Conservation (phyloP, 2,797 vertebrate species). For the Distichodus sexfasciatus region DNA sequence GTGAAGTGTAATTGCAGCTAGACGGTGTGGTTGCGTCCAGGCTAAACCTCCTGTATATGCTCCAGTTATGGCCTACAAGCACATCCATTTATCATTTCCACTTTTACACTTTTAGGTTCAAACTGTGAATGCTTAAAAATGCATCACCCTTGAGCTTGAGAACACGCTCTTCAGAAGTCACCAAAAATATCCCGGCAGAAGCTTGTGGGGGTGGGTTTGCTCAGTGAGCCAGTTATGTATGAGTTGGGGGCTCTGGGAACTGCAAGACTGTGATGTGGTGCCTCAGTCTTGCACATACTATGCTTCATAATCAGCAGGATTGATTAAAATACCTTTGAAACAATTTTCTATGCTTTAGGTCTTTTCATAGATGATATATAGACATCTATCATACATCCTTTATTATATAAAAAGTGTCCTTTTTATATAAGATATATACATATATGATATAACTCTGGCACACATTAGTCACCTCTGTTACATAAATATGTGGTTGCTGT, state of each 20-base stretch:
- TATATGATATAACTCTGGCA: too few species aligned
- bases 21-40: background rate
- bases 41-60: background rate
- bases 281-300: background rate
- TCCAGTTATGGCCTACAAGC: background rate
- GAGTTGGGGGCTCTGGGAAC: background rate
- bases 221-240: conserved; percentile 6
- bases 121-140: background rate
- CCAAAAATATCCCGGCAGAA: background rate
- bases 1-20: too few species aligned
- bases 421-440: too few species aligned
- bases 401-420: too few species aligned
- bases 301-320: conserved; percentile 1
- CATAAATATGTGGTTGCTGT: too few species aligned
- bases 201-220: background rate
- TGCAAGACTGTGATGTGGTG: background rate
- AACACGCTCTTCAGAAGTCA: background rate
- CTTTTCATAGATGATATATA: too few species aligned
- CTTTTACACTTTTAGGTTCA: background rate
- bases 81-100: background rate
- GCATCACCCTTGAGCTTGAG: background rate
- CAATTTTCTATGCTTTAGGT: too few species aligned
- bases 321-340: too few species aligned
- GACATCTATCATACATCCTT: too few species aligned
- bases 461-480: too few species aligned